These are phyloP conservation scores for Chloromyia formosa DNA, from an alignment of 2,888 invertebrate genomes.

Conservation along the genomic window DNA sequence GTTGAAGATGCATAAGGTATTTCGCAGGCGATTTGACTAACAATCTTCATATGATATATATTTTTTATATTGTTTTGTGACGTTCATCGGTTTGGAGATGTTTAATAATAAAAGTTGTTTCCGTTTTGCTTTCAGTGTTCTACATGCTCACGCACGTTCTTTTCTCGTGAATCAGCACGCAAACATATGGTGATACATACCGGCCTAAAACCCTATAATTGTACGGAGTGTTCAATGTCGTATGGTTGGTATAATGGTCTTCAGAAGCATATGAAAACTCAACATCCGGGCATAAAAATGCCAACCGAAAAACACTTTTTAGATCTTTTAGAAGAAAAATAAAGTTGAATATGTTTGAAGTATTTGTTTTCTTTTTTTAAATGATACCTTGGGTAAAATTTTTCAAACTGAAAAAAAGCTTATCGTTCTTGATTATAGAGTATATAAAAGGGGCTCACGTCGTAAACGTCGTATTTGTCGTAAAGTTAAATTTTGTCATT, in stretches of 20 bases:
- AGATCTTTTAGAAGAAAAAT: conserved; percentile 43
- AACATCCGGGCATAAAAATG: conserved; percentile 50
- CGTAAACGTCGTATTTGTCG: too few relatives aligned
- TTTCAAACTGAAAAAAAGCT: too few relatives aligned
- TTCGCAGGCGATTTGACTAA: neutral
- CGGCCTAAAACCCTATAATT: conserved; percentile 49
- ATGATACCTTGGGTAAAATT: too few relatives aligned
- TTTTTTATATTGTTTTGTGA: too few relatives aligned
- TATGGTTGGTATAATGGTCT: conserved; percentile 51
- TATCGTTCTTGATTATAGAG: too few relatives aligned
- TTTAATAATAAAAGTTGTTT: neutral
- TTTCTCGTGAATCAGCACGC: conserved; percentile 49
- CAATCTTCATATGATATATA: too few relatives aligned
- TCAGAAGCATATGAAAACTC: conserved; percentile 50
- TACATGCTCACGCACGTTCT: conserved; percentile 49
- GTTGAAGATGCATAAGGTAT: conserved; percentile 50
- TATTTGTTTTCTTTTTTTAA: too few relatives aligned
- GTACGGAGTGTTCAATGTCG: conserved; percentile 47
- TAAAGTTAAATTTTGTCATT: neutral
- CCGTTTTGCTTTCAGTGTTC: conserved; percentile 46
- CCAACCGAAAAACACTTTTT: conserved; percentile 50
- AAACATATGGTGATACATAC: conserved; percentile 52
- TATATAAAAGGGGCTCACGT: too few relatives aligned
- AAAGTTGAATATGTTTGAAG: neutral
- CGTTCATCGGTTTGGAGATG: too few relatives aligned